A percentile compares a stretch with the other conserved stretches of the same genome.
These are phyloP conservation scores for Mormyrus lacerda DNA, from an alignment of 2,113 vertebrate genomes.

Conservation along the genomic window DNA sequence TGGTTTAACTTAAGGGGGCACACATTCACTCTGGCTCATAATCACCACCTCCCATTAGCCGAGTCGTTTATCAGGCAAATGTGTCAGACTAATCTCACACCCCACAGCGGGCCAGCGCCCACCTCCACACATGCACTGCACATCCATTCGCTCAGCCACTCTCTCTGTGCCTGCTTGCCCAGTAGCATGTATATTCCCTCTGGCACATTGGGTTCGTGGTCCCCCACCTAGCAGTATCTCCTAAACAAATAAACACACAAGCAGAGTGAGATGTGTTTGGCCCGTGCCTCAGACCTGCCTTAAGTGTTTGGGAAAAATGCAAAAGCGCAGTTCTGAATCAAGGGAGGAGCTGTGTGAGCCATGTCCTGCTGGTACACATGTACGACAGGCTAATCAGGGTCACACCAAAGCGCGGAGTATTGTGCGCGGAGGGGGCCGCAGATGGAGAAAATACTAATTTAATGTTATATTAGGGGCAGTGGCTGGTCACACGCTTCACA, in stretches of 20 bases:
- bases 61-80: background rate
- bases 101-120: background rate
- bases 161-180: background rate
- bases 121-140: background rate
- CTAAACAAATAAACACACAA: background rate
- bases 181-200: background rate
- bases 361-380: background rate
- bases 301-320: background rate
- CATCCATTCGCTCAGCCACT: background rate
- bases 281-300: background rate
- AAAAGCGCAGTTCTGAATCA: background rate
- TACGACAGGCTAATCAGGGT: background rate
- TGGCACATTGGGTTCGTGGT: background rate
- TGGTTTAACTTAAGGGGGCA: background rate
- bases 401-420: background rate
- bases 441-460: background rate
- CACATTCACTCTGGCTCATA: background rate
- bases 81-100: background rate
- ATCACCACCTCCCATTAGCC: background rate
- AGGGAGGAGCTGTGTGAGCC: background rate
- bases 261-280: background rate
- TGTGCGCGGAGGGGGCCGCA: background rate
- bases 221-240: background rate
- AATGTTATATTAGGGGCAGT: background rate
- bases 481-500: background rate